phyloP scores from a whole-genome alignment of 2,888 invertebrate species.

The Microctonus hyperodae region DNA sequence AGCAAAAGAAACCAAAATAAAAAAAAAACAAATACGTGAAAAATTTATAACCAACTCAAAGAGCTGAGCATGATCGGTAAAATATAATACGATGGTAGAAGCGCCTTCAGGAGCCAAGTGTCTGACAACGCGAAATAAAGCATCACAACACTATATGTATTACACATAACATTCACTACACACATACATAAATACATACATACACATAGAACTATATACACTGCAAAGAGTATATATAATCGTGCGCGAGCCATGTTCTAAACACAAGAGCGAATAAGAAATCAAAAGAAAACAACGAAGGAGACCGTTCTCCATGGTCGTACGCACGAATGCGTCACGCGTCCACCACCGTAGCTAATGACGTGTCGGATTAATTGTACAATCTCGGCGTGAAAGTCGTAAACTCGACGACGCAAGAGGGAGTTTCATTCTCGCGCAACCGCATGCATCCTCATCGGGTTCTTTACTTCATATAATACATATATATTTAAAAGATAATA shows the following conservation, averaged over 20 bases:
- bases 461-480: slow-evolving; percentile 22
- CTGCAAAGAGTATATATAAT: too few species aligned
- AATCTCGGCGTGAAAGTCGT: slow-evolving; percentile 46
- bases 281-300: slow-evolving; percentile 19
- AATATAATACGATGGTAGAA: not conserved
- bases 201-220: too few species aligned
- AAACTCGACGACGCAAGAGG: slow-evolving; percentile 49
- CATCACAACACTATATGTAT: slow-evolving; percentile 31
- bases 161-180: too few species aligned
- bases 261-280: not conserved
- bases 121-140: slow-evolving; percentile 1
- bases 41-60: not conserved
- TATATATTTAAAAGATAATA: not conserved
- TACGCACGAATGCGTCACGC: slow-evolving; percentile 43
- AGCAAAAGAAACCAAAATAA: slow-evolving; percentile 4
- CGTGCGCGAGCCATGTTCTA: not conserved
- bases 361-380: slow-evolving; percentile 47
- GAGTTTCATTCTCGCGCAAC: slow-evolving; percentile 24
- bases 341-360: slow-evolving; percentile 41
- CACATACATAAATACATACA: not conserved
- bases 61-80: not conserved
- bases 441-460: slow-evolving; percentile 27
- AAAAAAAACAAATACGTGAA: slow-evolving; percentile 5
- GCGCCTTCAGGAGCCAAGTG: slow-evolving; percentile 5
- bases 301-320: slow-evolving; percentile 29